phyloP scores from a whole-genome alignment of 2,113 vertebrate species.

The Paraplagusia blochii region DNA sequence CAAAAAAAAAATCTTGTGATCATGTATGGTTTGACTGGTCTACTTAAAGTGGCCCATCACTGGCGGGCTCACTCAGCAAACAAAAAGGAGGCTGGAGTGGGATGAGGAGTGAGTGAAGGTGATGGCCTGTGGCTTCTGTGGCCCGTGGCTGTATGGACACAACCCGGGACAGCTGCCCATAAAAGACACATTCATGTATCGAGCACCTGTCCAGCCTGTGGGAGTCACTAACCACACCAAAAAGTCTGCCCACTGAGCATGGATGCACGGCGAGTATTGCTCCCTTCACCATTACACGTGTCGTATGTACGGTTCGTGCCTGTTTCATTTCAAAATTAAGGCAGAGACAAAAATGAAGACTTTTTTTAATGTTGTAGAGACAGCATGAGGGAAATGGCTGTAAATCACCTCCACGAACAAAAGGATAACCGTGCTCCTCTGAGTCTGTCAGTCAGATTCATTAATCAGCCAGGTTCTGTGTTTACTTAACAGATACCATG shows the following conservation, averaged over 20 bases:
- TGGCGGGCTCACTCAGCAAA: slow-evolving; percentile 52
- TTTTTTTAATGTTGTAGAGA: slow-evolving; percentile 9
- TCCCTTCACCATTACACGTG: neutral
- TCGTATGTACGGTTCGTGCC: slow-evolving; percentile 9
- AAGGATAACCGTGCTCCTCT: slow-evolving; percentile 25
- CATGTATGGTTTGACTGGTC: slow-evolving; percentile 19
- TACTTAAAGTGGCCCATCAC: slow-evolving; percentile 33
- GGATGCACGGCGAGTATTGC: slow-evolving; percentile 25
- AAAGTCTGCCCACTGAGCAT: slow-evolving; percentile 29
- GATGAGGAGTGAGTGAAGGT: slow-evolving; percentile 40
- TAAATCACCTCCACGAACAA: slow-evolving; percentile 40
- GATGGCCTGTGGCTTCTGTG: slow-evolving; percentile 64
- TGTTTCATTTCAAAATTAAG: slow-evolving; percentile 13
- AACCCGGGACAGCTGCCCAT: slow-evolving; percentile 59
- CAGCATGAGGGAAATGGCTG: slow-evolving; percentile 16
- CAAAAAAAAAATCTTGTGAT: slow-evolving; percentile 7
- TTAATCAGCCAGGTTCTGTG: slow-evolving; percentile 57
- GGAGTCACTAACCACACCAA: slow-evolving; percentile 48
- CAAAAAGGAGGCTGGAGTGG: slow-evolving; percentile 57
- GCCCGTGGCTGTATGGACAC: slow-evolving; percentile 53
- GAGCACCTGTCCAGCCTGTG: slow-evolving; percentile 60
- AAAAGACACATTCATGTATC: slow-evolving; percentile 50
- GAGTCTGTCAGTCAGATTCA: slow-evolving; percentile 55
- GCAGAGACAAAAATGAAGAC: slow-evolving; percentile 2
- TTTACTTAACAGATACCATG: slow-evolving; percentile 65